phyloP scores from a whole-genome alignment of 2,888 invertebrate genomes.

The Zaprionus obscuricornis region DNA sequence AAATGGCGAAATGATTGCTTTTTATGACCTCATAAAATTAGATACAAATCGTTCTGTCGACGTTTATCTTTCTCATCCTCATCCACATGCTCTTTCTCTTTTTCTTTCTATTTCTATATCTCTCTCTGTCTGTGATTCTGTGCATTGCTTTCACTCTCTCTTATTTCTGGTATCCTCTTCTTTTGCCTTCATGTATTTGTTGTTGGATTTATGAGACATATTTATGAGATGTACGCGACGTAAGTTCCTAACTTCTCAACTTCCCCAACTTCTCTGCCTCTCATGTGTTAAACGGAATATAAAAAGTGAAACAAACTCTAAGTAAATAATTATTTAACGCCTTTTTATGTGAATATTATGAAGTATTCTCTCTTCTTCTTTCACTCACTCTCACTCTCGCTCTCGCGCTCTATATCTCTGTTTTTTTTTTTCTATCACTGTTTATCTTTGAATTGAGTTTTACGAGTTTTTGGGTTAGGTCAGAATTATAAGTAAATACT shows the following conservation, averaged over 20 bases:
- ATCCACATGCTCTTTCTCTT: constrained; percentile 1
- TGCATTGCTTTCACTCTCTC: constrained; percentile 30
- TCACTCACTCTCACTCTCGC: too few relatives aligned
- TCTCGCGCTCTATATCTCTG: too few relatives aligned
- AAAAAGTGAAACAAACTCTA: constrained; percentile 64
- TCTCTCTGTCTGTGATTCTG: constrained; percentile 30
- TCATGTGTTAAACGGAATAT: constrained; percentile 45
- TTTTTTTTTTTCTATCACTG: constrained; percentile 32
- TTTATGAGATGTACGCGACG: constrained; percentile 52
- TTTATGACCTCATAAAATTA: constrained; percentile 82
- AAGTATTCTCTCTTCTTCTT: constrained; percentile 45
- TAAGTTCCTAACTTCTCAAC: constrained; percentile 18
- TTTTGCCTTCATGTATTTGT: constrained; percentile 6
- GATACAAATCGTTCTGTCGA: constrained; percentile 81
- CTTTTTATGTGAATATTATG: constrained; percentile 54
- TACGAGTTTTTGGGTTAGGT: constrained; percentile 46
- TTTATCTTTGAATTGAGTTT: constrained; percentile 29
- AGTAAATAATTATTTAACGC: constrained; percentile 69
- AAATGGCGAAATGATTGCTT: constrained; percentile 81
- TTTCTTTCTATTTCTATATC: constrained; percentile 1
- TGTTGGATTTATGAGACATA: constrained; percentile 49
- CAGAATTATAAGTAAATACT: constrained; percentile 12
- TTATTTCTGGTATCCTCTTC: background rate
- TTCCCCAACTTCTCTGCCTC: constrained; percentile 2
- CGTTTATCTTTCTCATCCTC: constrained; percentile 64